phyloP scores from a whole-genome alignment of 2,797 vertebrate genomes.

The Lophotriccus pileatus region DNA sequence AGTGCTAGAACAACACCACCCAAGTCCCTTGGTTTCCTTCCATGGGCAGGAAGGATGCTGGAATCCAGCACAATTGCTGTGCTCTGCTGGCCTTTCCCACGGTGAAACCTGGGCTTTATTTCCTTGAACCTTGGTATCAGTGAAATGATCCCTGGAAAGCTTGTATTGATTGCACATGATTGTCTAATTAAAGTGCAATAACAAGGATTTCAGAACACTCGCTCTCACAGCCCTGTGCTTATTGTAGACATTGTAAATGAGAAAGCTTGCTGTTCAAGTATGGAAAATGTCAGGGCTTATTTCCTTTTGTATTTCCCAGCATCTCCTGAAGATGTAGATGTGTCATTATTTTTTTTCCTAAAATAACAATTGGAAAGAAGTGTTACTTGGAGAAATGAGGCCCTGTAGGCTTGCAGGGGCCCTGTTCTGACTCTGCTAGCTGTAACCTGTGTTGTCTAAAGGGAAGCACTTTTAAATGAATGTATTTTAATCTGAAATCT shows the following conservation, averaged over 20 bases:
- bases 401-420: background rate
- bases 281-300: conserved; percentile 14
- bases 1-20: background rate
- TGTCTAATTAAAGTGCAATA: conserved; percentile 55
- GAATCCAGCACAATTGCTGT: background rate
- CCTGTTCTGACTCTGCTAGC: background rate
- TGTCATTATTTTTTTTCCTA: background rate
- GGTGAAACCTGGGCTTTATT: conserved; percentile 52
- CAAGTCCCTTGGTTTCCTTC: background rate
- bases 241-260: background rate
- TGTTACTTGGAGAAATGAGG: background rate
- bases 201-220: conserved; percentile 10
- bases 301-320: conserved; percentile 10
- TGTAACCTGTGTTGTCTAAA: background rate
- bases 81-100: conserved; percentile 46
- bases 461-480: background rate
- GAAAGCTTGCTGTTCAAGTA: background rate
- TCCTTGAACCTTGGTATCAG: conserved; percentile 49
- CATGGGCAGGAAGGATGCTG: background rate
- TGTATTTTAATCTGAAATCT: background rate
- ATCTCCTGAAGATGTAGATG: background rate
- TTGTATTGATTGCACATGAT: conserved; percentile 52
- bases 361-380: background rate
- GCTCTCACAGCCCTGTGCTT: background rate
- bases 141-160: conserved; percentile 47